These are phyloP conservation scores for Elephas maximus DNA, from an alignment of 2,113 vertebrate genomes.

Conservation along the genomic window DNA sequence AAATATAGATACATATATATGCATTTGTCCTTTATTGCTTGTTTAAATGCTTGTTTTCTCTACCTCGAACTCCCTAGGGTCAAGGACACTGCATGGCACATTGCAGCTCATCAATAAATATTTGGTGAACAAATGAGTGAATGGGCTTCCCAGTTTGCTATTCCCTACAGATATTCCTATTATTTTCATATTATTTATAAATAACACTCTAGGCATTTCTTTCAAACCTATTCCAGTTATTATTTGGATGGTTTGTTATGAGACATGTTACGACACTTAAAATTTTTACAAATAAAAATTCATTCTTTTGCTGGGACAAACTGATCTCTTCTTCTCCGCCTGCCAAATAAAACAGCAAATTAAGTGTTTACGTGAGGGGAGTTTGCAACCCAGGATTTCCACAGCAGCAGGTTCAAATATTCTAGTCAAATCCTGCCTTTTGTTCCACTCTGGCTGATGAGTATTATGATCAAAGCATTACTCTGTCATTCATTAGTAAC, in stretches of 20 bases:
- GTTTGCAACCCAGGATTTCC: conserved; percentile 57
- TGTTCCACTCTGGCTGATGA: conserved; percentile 45
- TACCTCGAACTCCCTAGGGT: neutral
- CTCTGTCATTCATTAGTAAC: conserved; percentile 80
- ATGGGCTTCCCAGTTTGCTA: neutral
- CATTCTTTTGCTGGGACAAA: conserved; percentile 56
- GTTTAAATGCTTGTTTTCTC: neutral
- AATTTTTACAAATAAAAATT: conserved; percentile 34
- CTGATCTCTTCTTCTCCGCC: conserved; percentile 32
- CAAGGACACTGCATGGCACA: neutral
- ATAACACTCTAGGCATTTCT: neutral
- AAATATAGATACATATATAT: neutral
- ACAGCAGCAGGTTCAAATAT: neutral
- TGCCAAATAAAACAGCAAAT: conserved; percentile 16
- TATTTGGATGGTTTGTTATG: conserved; percentile 44
- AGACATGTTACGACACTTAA: conserved; percentile 53
- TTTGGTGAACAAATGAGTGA: conserved; percentile 36
- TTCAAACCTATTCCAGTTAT: conserved; percentile 49
- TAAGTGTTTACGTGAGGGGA: conserved; percentile 53
- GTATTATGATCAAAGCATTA: conserved; percentile 67
- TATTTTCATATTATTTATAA: conserved; percentile 6
- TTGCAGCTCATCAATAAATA: neutral
- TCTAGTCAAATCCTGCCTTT: conserved; percentile 76
- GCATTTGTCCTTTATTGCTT: neutral
- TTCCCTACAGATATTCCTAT: neutral